Evolutionary conservation across 30 jellyfish, hydroid and myxozoan genomes (phyloP), one percentile per base, ranked within the genome.

Genomic region (Rhopilema esculentum): DNA sequence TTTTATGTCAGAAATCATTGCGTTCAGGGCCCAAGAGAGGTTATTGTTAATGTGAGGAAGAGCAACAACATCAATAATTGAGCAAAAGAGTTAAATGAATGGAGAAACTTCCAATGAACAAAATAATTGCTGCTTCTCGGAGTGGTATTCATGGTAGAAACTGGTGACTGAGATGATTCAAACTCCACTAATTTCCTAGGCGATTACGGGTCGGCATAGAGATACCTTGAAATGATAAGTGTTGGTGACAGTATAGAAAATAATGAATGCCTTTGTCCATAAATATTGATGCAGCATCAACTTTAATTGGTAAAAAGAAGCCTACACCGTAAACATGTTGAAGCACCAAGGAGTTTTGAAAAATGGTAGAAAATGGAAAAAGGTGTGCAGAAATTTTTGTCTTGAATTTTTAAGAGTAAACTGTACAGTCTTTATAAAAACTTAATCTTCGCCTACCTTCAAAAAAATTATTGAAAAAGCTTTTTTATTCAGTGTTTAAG

Each of bases 361-460:
- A 67, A 67, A 30, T 15, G 84, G 84, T 20, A 30, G 29, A 31
- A 16, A n/a, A 33, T 73, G 84, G 84, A 73, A 73, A 23, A 73
- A 73, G 84, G 84, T 73, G 22, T 31, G 27, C 9, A 17, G 49
- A 25, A 23, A 1, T 0, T 26, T 30, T 70, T 57, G 7, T 68
- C 9, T 40, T 40, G 9, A 12, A 40, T 40, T 6, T n/a, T n/a
- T n/a, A n/a, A n/a, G n/a, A n/a, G n/a, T n/a, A n/a, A n/a, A n/a
- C n/a, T n/a, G n/a, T n/a, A n/a, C n/a, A n/a, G n/a, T n/a, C n/a
- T n/a, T n/a, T n/a, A n/a, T n/a, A n/a, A n/a, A n/a, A n/a, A n/a
- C n/a, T n/a, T n/a, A n/a, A n/a, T n/a, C n/a, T n/a, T n/a, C n/a
- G n/a, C n/a, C n/a, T n/a, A n/a, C n/a, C n/a, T n/a, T n/a, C n/a